Evolutionary conservation across 2,888 invertebrate genomes (phyloP).

Genomic region (Leptinotarsa rubiginosa): DNA sequence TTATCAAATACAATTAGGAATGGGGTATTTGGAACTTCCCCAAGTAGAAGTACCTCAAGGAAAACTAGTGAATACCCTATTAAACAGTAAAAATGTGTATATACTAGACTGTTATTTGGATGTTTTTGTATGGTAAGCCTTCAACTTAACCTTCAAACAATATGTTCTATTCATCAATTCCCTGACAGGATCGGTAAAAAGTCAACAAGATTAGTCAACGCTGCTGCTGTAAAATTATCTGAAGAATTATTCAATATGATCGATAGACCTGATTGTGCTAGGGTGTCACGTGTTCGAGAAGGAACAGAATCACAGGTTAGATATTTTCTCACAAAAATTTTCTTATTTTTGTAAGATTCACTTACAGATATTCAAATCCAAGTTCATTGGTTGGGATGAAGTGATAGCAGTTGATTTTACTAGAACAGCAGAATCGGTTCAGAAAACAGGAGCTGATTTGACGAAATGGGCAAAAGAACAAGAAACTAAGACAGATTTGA

Average conservation of each 20-base stretch:
- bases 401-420: slow-evolving; percentile 99
- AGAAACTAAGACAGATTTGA: slow-evolving; percentile 93
- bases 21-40: slow-evolving; percentile 98
- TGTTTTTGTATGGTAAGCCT: slow-evolving; percentile 89
- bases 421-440: slow-evolving; percentile 96
- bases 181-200: slow-evolving; percentile 91
- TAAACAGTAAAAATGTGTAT: slow-evolving; percentile 94
- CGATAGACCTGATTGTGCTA: slow-evolving; percentile 85
- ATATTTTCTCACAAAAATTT: slow-evolving; percentile 9
- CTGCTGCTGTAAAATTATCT: slow-evolving; percentile 96
- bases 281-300: slow-evolving; percentile 91
- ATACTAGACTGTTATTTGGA: slow-evolving; percentile 95
- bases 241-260: slow-evolving; percentile 97
- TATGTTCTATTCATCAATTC: slow-evolving; percentile 22
- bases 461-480: slow-evolving; percentile 91
- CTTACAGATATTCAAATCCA: slow-evolving; percentile 89
- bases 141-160: not conserved
- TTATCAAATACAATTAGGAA: slow-evolving; percentile 96
- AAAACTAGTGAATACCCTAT: slow-evolving; percentile 79
- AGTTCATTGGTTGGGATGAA: slow-evolving; percentile 98
- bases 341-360: not conserved
- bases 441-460: slow-evolving; percentile 95
- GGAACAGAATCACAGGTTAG: slow-evolving; percentile 86
- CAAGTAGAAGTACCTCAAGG: slow-evolving; percentile 86
- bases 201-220: slow-evolving; percentile 92